Evolutionary conservation across 2,888 invertebrate genomes (phyloP).

Genomic region (Synanthedon andrenaeformis): DNA sequence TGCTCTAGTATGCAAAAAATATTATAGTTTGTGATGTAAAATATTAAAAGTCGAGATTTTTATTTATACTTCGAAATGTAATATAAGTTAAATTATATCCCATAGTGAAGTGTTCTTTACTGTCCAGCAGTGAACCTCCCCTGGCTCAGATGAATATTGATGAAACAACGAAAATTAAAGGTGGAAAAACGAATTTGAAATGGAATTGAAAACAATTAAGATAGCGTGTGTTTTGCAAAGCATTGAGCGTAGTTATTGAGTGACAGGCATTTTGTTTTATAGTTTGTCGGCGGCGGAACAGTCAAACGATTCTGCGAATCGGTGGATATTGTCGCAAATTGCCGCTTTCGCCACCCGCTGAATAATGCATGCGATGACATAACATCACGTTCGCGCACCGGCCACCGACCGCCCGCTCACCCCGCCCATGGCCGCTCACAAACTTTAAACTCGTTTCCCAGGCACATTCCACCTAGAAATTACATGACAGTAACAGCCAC

Average conservation of each 20-base stretch:
- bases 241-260: constrained; percentile 53
- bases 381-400: constrained; percentile 47
- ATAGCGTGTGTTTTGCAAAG: constrained; percentile 7
- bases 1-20: no score
- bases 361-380: constrained; percentile 69
- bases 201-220: no score
- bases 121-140: no score
- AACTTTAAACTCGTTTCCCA: constrained; percentile 16
- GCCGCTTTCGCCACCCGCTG: constrained; percentile 68
- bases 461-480: constrained; percentile 1
- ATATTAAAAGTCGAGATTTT: no score
- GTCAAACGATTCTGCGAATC: constrained; percentile 60
- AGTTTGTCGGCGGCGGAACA: constrained; percentile 57
- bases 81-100: no score
- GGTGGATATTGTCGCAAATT: constrained; percentile 69
- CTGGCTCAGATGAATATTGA: no score
- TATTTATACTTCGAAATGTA: no score
- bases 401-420: constrained; percentile 20
- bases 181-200: no score
- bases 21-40: no score
- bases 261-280: constrained; percentile 62
- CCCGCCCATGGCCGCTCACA: constrained; percentile 10
- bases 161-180: no score
- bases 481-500: no score
- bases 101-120: no score